Conservation (phyloP, 2,113 vertebrate genomes). For the Polypterus senegalus region DNA sequence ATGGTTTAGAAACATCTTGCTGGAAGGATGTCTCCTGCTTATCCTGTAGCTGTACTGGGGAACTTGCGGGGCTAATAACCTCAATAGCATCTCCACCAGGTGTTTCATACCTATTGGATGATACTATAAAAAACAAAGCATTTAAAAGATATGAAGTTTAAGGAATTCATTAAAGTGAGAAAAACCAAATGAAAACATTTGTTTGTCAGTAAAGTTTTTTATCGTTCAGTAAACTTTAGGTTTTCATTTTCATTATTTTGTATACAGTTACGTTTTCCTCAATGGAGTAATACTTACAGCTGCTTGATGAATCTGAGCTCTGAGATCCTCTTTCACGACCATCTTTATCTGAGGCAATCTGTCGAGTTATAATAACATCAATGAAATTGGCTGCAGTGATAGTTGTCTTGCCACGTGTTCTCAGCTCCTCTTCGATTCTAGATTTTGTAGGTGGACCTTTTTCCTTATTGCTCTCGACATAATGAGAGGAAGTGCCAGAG, state of each 20-base stretch:
- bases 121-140: slow-evolving; percentile 50
- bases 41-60: slow-evolving; percentile 74
- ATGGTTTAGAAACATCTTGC: slow-evolving; percentile 49
- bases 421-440: slow-evolving; percentile 91
- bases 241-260: too few relatives aligned
- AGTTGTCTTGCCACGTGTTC: slow-evolving; percentile 90
- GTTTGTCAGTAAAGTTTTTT: neutral
- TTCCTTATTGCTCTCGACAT: slow-evolving; percentile 75
- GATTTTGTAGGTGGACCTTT: slow-evolving; percentile 84
- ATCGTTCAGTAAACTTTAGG: too few relatives aligned
- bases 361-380: slow-evolving; percentile 95
- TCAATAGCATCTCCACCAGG: slow-evolving; percentile 74
- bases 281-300: slow-evolving; percentile 59
- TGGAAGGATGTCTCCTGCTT: slow-evolving; percentile 54
- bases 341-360: slow-evolving; percentile 95
- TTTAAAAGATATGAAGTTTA: neutral
- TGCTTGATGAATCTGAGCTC: slow-evolving; percentile 88
- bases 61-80: slow-evolving; percentile 88
- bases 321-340: slow-evolving; percentile 82
- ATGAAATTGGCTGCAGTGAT: slow-evolving; percentile 97
- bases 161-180: too few relatives aligned
- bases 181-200: too few relatives aligned
- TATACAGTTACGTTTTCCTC: too few relatives aligned
- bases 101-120: slow-evolving; percentile 81
- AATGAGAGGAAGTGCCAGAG: slow-evolving; percentile 52